Percentiles rank a stretch among this genome's conserved stretches.
Evolutionary conservation across 37 sponge, comb jelly and placozoan genomes (phyloP).

Genomic region (Cladorhizidae sp.): DNA sequence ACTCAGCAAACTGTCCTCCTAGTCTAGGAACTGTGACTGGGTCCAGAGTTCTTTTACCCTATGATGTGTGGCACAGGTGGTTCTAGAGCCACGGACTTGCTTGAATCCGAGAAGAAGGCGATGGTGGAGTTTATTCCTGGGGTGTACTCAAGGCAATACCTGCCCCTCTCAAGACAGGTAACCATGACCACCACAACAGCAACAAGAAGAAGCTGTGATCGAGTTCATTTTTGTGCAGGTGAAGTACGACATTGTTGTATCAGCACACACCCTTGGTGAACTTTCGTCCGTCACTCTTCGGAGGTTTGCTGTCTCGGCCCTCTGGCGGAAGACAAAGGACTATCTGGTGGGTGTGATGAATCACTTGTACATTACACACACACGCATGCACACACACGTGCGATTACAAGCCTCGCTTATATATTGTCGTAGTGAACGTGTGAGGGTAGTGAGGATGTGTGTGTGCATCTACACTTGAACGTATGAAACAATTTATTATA

Average conservation of each 20-base stretch:
- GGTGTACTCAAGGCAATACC: constrained; percentile 77
- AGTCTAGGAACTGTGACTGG: too few relatives aligned
- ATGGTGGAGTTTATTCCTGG: constrained; percentile 38
- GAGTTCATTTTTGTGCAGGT: constrained; percentile 8
- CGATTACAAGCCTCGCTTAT: too few relatives aligned
- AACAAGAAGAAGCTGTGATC: background rate
- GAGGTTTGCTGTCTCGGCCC: constrained; percentile 40
- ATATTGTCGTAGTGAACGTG: too few relatives aligned
- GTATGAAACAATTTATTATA: too few relatives aligned
- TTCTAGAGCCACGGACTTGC: background rate
- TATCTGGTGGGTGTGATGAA: constrained; percentile 75
- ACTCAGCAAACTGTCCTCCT: too few relatives aligned
- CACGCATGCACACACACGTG: background rate
- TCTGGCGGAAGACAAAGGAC: constrained; percentile 85
- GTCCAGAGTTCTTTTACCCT: too few relatives aligned
- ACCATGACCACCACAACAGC: background rate
- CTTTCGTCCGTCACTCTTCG: constrained; percentile 53
- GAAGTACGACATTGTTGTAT: constrained; percentile 82
- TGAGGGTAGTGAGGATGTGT: too few relatives aligned
- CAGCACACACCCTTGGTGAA: constrained; percentile 79
- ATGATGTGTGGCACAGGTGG: constrained; percentile 1
- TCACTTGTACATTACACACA: background rate
- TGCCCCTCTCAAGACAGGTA: constrained; percentile 73
- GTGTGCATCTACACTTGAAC: too few relatives aligned
- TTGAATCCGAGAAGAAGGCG: background rate